phyloP scores from a whole-genome alignment of 2,113 vertebrate genomes.

The Apodemus speciosus region DNA sequence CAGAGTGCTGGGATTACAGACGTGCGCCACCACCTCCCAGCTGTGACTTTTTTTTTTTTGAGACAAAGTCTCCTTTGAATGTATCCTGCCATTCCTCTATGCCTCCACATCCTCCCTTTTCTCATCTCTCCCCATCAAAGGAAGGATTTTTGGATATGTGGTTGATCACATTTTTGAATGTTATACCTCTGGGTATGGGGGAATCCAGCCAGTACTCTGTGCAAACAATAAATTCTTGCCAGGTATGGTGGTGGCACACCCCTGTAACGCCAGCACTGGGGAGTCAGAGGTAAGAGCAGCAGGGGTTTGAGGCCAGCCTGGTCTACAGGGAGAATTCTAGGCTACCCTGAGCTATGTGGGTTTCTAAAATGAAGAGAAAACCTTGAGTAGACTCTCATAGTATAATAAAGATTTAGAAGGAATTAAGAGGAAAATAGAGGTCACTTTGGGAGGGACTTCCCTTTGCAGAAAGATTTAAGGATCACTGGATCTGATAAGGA shows the following conservation, averaged over 20 bases:
- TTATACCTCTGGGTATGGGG: not conserved
- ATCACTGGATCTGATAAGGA: not conserved
- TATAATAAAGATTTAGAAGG: slow-evolving; percentile 24
- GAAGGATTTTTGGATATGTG: not conserved
- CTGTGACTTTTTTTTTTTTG: too few species aligned
- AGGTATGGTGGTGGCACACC: not conserved
- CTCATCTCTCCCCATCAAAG: not conserved
- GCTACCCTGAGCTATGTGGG: not conserved
- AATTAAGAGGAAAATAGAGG: not conserved
- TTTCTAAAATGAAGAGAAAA: not conserved
- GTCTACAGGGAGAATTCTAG: not conserved
- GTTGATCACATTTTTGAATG: not conserved
- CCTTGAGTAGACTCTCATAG: not conserved
- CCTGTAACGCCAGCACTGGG: not conserved
- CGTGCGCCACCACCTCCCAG: too few species aligned
- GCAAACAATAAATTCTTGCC: slow-evolving; percentile 20
- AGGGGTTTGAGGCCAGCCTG: not conserved
- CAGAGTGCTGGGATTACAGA: too few species aligned
- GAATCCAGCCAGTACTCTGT: not conserved
- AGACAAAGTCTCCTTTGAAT: not conserved
- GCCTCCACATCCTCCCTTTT: not conserved
- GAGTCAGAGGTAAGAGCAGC: not conserved
- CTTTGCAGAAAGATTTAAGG: not conserved
- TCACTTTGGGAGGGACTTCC: not conserved
- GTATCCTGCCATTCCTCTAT: not conserved